Evolutionary conservation across 1,140 invertebrate genomes (phyloP), one percentile per base, ranked within the genome.

Genomic region (Drosophila bocki): DNA sequence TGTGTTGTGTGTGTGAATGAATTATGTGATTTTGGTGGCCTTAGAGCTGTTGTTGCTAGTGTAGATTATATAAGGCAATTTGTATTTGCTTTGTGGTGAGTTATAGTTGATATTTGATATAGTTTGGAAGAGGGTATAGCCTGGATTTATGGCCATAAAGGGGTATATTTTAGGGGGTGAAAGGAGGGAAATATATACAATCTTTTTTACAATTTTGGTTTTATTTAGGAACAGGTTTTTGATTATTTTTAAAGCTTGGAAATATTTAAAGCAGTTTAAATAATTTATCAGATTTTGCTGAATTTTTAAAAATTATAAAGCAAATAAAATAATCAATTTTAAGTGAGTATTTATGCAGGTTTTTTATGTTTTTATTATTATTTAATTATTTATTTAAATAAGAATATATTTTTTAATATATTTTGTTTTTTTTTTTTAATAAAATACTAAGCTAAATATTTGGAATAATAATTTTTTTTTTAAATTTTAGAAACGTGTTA

Each of bases 1-100:
- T 56, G 42, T 35, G 7, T 58, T 50, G 15, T 26, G 32, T 48
- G 13, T 15, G 22, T 35, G 54, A 50, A 26, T 59, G 65, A 72
- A 72, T 72, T 72, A 72, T 72, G 70, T 72, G 67, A 71, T 72
- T 72, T 51, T 32, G 37, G 70, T 68, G 41, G 48, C 39, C 50
- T 22, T 6, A 37, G 12, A 62, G 45, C n/a, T 37, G 29, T 39
- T 41, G 41, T n/a, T 72, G 67, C 32, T 60, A 17, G 22, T 33
- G 13, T n/a, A n/a, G 54, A 72, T 74, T 74, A 72, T 37, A 39
- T 8, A 29, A 72, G 70, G 37, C 37, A 74, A 51, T 72, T 72
- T 50, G 17, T 72, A 51, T 74, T 72, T 74, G 54, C 68, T 60
- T 51, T 74, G 70, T 60, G 70, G 70, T 44, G 45, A 51, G 37